Percentiles rank a stretch among this genome's conserved stretches.
Conservation (phyloP, 2,797 vertebrate species). For the Melanotaenia maccullochi region DNA sequence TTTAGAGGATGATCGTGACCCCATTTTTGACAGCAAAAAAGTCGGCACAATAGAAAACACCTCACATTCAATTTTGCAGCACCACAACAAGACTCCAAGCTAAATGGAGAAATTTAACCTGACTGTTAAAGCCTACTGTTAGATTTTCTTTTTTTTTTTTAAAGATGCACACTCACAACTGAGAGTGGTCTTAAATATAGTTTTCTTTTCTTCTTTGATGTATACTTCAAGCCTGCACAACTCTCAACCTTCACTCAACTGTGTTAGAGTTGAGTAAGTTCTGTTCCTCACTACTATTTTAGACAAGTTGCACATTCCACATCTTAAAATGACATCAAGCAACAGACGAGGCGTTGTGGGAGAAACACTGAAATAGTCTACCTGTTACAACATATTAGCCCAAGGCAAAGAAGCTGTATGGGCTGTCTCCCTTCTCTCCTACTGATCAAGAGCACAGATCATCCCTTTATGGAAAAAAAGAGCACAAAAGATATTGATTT, state of each 20-base stretch:
- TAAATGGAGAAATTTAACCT: not conserved
- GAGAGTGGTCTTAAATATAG: not conserved
- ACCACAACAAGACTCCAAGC: not conserved
- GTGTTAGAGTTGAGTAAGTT: not conserved
- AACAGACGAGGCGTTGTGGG: constrained; percentile 38
- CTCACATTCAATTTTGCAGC: not conserved
- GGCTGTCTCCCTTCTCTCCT: constrained; percentile 42
- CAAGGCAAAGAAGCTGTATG: constrained; percentile 42
- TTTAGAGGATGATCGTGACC: not conserved
- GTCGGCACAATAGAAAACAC: not conserved
- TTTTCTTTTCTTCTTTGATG: not conserved
- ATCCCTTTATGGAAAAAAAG: constrained; percentile 46
- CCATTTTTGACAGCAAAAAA: not conserved
- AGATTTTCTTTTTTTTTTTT: not conserved
- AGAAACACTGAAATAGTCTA: constrained; percentile 50
- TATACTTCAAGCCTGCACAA: not conserved
- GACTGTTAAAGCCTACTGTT: not conserved
- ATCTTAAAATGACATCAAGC: constrained; percentile 9
- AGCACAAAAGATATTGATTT: constrained; percentile 56
- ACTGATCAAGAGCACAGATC: constrained; percentile 65
- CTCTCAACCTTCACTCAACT: not conserved
- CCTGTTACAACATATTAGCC: constrained; percentile 37
- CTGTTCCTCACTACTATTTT: not conserved
- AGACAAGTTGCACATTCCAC: constrained; percentile 9
- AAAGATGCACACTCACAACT: not conserved